A percentile compares a stretch with the other conserved stretches of the same genome.
These are phyloP conservation scores for Phrynosoma platyrhinos DNA, from an alignment of 2,113 vertebrate genomes.

Conservation along the genomic window DNA sequence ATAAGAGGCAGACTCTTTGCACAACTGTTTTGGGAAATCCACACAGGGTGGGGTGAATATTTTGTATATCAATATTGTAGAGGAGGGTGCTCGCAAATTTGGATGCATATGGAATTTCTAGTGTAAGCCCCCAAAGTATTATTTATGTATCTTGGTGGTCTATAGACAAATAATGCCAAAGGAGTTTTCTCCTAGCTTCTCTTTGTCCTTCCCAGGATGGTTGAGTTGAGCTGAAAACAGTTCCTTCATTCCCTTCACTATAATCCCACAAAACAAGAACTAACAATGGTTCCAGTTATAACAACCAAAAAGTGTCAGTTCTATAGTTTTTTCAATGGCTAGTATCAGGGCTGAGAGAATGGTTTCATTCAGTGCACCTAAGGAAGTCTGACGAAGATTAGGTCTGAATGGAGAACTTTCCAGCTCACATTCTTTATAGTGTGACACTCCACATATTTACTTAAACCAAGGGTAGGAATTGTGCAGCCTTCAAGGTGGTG, in stretches of 20 bases:
- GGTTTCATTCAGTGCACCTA: too few relatives aligned
- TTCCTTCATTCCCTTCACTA: background rate
- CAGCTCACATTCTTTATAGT: too few relatives aligned
- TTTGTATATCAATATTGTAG: background rate
- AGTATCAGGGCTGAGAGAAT: too few relatives aligned
- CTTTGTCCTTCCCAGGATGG: background rate
- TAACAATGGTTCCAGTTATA: background rate
- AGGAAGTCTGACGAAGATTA: too few relatives aligned
- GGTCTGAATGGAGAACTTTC: too few relatives aligned
- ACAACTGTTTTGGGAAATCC: background rate
- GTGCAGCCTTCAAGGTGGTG: too few relatives aligned
- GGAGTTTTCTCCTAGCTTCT: background rate
- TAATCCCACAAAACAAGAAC: background rate
- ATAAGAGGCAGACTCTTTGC: background rate
- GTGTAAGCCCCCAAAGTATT: background rate
- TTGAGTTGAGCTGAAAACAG: background rate
- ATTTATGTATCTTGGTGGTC: constrained; percentile 7
- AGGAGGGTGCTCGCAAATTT: background rate
- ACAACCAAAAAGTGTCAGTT: background rate
- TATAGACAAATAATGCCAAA: background rate
- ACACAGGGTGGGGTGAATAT: background rate
- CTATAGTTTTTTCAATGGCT: too few relatives aligned
- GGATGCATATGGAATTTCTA: background rate
- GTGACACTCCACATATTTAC: too few relatives aligned
- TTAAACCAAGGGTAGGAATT: too few relatives aligned